Evolutionary conservation across 2,113 vertebrate genomes (phyloP), one percentile per base, ranked within the genome.

Genomic region (Rhinoptilus africanus): DNA sequence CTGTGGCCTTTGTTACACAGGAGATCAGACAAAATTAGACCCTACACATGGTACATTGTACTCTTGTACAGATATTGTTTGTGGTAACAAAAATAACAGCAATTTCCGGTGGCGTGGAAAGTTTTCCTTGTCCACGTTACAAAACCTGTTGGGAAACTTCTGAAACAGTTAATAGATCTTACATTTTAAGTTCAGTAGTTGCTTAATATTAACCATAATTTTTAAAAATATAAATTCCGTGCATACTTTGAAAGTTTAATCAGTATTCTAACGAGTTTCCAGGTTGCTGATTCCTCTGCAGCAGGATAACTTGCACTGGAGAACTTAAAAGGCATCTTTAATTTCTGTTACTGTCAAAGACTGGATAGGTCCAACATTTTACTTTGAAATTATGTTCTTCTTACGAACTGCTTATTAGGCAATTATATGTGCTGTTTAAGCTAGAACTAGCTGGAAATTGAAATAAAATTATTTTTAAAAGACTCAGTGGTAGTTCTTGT

Each of bases 381-480:
- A 81, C 94, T 97, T 97, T 96, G 96, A 97, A 97, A 96, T 97
- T 89, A 97, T 78, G 83, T 86, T 93, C 83, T 60, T 95, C 97
- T 94, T 81, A 95, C 85, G 96, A 97, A 96, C 96, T 96, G 96
- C 95, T 96, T 97, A 97, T 96, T 96, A 97, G 77, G 94, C 82
- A 97, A 92, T 96, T 92, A 95, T 92, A 92, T 94, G 78, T 97
- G 92, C 96, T 94, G 92, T 92, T 98, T 97, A 93, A 94, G 85
- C 72, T 87, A 68, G 93, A 89, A 95, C 84, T 79, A 74, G 83
- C 85, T 92, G 69, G 92, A 96, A 97, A 96, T 56, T 69, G 96
- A 96, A 96, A 83, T 96, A 71, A 91, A 97, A 95, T 96, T 69
- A 93, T 95, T 95, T 93, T 93, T 87, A 94, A 96, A 92, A 96